Conservation (phyloP, 1,140 invertebrate genomes). For the Drusus annulatus region DNA sequence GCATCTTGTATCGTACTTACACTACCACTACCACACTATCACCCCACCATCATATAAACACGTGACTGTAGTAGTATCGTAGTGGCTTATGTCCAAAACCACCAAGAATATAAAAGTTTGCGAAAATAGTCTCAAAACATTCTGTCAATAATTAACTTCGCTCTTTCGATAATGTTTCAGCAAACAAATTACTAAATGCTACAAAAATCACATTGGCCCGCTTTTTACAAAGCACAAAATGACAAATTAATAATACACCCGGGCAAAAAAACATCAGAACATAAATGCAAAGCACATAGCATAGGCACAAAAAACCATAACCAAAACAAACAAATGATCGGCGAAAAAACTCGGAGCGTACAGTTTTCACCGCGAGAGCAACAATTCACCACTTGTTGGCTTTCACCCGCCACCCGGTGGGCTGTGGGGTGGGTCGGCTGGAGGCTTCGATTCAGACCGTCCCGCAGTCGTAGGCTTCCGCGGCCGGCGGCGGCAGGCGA, state of each 20-base stretch:
- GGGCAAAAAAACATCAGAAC: too few species aligned
- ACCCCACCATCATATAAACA: background rate
- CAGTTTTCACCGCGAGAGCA: background rate
- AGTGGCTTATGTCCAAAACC: background rate
- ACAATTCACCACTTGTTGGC: slow-evolving; percentile 37
- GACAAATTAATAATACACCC: too few species aligned
- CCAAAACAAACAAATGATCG: slow-evolving; percentile 35
- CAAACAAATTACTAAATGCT: too few species aligned
- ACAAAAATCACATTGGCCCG: too few species aligned
- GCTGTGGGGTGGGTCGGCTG: background rate
- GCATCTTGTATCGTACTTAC: slow-evolving; percentile 26
- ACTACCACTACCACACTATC: background rate
- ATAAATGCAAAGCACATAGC: too few species aligned
- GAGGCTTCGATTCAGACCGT: slow-evolving; percentile 16
- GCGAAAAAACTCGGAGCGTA: background rate
- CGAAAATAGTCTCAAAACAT: background rate
- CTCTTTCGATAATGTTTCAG: too few species aligned
- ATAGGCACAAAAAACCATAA: slow-evolving; percentile 14
- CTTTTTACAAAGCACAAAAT: too few species aligned
- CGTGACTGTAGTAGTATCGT: background rate
- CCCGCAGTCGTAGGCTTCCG: slow-evolving; percentile 27
- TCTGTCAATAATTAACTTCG: background rate
- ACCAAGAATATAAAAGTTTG: background rate
- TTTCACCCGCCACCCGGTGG: background rate
- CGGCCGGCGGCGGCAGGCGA: slow-evolving; percentile 39